Conservation (phyloP, 2,113 vertebrate species). For the Crotalus tigris region DNA sequence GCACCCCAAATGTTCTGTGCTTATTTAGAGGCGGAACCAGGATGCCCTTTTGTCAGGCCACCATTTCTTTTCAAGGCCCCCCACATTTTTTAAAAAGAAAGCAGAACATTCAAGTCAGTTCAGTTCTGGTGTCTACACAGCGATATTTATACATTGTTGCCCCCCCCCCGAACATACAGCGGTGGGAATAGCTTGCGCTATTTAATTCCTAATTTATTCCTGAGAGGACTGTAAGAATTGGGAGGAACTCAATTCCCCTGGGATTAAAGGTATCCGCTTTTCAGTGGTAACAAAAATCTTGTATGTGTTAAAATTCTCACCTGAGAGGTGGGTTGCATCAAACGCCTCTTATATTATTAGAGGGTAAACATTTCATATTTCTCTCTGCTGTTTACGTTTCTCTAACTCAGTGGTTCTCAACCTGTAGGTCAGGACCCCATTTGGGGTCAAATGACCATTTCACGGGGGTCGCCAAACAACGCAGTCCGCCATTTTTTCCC, state of each 20-base stretch:
- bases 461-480: no score
- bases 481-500: no score
- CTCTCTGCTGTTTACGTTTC: not conserved
- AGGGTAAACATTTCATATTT: not conserved
- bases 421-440: no score
- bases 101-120: no score
- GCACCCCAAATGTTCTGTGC: no score
- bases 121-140: not conserved
- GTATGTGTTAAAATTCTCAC: not conserved
- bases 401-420: not conserved
- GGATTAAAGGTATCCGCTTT: not conserved
- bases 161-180: not conserved
- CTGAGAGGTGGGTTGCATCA: not conserved
- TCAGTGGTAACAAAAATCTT: not conserved
- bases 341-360: not conserved
- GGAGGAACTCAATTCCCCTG: not conserved
- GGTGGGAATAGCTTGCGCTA: not conserved
- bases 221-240: not conserved
- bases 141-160: not conserved
- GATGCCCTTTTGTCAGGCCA: no score
- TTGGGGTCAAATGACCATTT: no score
- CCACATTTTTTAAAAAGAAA: no score
- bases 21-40: no score
- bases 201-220: not conserved
- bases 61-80: no score